Base-by-base conservation (phyloP, 1,140 invertebrate species). In the Macrocentrus cingulum region DNA sequence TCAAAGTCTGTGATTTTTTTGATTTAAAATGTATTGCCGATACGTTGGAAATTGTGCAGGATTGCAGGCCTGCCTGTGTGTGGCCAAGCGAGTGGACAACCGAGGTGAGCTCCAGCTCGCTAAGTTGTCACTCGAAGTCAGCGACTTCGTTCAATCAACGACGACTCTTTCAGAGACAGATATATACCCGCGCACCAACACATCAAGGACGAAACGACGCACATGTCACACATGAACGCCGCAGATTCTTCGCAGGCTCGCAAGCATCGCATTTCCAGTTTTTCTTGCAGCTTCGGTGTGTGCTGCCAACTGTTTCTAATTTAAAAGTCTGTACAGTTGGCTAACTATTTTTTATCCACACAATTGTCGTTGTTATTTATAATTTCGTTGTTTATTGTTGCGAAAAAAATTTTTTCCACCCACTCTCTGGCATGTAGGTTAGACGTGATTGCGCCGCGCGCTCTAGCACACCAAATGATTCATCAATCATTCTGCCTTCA, bases 91-190 rank as follows among this genome's bases (percentile, higher is more conserved):
- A 57, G 60, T 62, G 67, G 66, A 71, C 63, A 60, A 57, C 39
- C 61, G 68, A 76, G 71, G 68, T 76, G 70, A 73, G 66, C 68
- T 67, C 63, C 58, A 65, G 68, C 73, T 76, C 70, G 75, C 72
- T 72, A 73, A 75, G 72, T 77, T 75, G 74, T 77, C 73, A 76
- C 72, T 75, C 70, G 67, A 56, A 66, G 63, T 64, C 69, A 61
- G 65, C 66, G 62, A 71, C 68, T 69, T 65, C 67, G 71, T 74
- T 74, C 71, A 39, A 39, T 39, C 13, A 49, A 29, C 25, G 37
- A 34, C 37, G 37, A 19, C 25, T 32, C 18, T 52, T 32, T 34
- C n/a, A 32, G 34, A 19, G 2, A 36, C n/a, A 44, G 29, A 29
- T 25, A 20, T n/a, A 55, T 11, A 36, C 29, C 11, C 41, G 46